Conservation (phyloP, 2,797 vertebrate genomes). For the Catharus ustulatus region DNA sequence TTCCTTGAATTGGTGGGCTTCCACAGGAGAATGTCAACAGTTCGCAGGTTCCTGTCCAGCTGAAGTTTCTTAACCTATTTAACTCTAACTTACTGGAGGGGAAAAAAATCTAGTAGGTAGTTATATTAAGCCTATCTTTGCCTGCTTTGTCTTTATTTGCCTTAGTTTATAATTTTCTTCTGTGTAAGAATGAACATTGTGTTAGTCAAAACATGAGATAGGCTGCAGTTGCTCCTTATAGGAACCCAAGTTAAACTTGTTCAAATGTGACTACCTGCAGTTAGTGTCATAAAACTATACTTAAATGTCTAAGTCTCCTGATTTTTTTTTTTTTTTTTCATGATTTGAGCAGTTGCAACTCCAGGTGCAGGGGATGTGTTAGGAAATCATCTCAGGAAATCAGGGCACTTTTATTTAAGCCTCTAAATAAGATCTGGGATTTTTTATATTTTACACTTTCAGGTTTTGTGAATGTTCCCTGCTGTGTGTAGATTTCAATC, state of each 20-base stretch:
- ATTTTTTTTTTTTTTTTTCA: background rate
- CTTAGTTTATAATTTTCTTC: background rate
- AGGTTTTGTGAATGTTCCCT: background rate
- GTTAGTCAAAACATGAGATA: background rate
- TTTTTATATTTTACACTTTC: background rate
- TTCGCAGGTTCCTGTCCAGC: background rate
- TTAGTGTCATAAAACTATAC: background rate
- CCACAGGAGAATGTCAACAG: background rate
- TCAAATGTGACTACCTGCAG: background rate
- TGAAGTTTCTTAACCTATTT: background rate
- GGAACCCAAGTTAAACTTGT: background rate
- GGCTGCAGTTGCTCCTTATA: background rate
- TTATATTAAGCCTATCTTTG: background rate
- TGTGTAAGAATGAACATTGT: background rate
- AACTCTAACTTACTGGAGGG: background rate
- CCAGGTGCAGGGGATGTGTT: background rate
- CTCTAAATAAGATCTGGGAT: background rate
- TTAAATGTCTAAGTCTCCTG: background rate
- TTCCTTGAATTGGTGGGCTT: background rate
- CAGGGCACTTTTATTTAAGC: background rate
- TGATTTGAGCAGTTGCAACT: background rate
- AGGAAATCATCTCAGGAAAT: background rate
- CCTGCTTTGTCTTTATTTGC: background rate
- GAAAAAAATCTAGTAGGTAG: background rate
- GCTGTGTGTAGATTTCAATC: background rate